These are phyloP conservation scores for Elanus axillaris DNA, from an alignment of 2,113 vertebrate genomes.

Conservation along the genomic window DNA sequence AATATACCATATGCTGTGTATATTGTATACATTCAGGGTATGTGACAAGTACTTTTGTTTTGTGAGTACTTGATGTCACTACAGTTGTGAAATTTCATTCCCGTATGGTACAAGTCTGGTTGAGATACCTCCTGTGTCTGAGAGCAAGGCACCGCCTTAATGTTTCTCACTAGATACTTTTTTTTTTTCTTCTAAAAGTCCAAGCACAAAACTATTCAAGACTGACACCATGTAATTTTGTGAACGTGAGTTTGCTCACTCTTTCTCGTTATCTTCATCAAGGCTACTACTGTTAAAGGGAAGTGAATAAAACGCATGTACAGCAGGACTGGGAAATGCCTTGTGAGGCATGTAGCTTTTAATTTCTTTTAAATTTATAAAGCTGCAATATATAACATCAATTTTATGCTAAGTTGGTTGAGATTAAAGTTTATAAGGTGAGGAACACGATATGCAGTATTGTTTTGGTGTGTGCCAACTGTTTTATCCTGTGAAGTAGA, in stretches of 20 bases:
- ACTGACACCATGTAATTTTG: background rate
- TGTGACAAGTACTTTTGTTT: background rate
- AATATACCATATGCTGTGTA: too few relatives aligned
- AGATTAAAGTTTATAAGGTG: background rate
- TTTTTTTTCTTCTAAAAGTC: background rate
- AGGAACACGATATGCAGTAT: accelerated
- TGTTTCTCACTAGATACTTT: background rate
- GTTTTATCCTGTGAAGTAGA: background rate
- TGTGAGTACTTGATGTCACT: background rate
- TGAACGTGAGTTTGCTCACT: background rate
- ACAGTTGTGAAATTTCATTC: background rate
- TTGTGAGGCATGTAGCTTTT: background rate
- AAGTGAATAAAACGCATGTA: accelerated
- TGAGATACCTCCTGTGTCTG: background rate
- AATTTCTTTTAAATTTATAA: background rate
- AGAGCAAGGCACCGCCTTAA: background rate
- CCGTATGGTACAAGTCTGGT: background rate
- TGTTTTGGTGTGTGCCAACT: background rate
- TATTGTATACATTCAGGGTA: background rate
- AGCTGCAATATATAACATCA: background rate
- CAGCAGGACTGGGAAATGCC: background rate
- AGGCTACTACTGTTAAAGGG: accelerated
- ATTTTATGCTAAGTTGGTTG: too few relatives aligned
- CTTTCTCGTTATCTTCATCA: background rate
- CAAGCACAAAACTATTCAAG: background rate